Evolutionary conservation across 2,113 vertebrate genomes (phyloP).

Genomic region (Trogon surrucura): DNA sequence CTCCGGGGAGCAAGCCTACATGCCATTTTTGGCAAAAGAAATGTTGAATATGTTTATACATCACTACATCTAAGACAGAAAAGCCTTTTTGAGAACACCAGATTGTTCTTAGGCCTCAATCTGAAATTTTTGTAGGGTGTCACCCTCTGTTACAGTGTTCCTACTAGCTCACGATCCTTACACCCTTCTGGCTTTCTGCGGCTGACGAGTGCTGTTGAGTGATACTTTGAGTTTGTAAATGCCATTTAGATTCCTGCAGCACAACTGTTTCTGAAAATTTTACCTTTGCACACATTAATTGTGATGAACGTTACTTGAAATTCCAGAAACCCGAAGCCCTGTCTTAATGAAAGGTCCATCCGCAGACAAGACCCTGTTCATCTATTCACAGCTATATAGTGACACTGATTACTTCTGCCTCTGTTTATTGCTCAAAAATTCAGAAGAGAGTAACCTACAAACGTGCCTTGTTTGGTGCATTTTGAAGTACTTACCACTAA

Average conservation of each 20-base stretch:
- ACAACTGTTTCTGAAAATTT: not conserved
- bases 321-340: not conserved
- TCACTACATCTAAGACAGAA: not conserved
- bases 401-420: not conserved
- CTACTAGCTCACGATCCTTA: not conserved
- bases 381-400: no score
- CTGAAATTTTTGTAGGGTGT: not conserved
- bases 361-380: not conserved
- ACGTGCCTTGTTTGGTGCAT: fast-evolving
- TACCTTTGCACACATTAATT: not conserved
- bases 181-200: not conserved
- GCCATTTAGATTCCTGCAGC: not conserved
- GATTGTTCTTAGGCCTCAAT: not conserved
- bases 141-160: not conserved
- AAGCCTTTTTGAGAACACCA: not conserved
- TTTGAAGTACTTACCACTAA: not conserved
- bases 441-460: not conserved
- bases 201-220: not conserved
- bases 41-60: not conserved
- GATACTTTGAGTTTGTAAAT: not conserved
- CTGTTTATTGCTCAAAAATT: not conserved
- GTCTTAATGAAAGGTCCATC: not conserved
- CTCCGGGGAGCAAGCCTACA: not conserved
- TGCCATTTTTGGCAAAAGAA: not conserved
- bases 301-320: not conserved